Evolutionary conservation across 2,797 vertebrate genomes (phyloP), one percentile per base, ranked within the genome.

Genomic region (Etheostoma perlongum): DNA sequence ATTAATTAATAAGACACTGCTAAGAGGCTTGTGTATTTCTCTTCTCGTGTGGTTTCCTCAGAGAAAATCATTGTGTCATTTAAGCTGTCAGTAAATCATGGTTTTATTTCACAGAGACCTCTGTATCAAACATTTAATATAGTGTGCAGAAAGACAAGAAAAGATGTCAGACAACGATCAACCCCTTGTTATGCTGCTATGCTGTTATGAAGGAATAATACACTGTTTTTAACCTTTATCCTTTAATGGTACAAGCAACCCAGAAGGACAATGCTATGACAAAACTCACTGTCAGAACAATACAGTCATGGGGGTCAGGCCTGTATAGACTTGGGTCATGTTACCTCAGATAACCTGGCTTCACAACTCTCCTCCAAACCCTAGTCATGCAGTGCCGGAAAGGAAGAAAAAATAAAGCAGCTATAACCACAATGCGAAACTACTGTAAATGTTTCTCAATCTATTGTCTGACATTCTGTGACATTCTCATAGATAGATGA

Each of bases 21-120:
- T 72, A 69, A 85, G 85, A 84, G 59, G 55, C 61, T 30, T n/a
- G 14, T 52, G 36, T 75, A 67, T 73, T 65, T 81, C 83, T 82
- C 72, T 54, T 68, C 66, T 82, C 57, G n/a, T 66, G 54, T 55
- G 55, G 52, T 82, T 73, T 82, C 70, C 81, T 85, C 66, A 21
- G 82, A 89, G 63, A 70, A 89, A 88, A 91, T 85, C 74, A 85
- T 87, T 89, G 66, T 85, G 83, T 86, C 74, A 85, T 89, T 78
- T 85, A 55, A 84, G 77, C 72, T 42, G 62, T 83, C 86, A 74
- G 77, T 83, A 75, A 82, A 74, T 85, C 72, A n/a, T 68, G 49
- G 40, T 52, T 83, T 72, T 59, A 78, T 81, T 87, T 85, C 64
- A 73, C 64, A 46, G 42, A 77, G 55, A 72, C 40, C 62, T 69